A percentile compares a stretch with the other conserved stretches of the same genome.
phyloP scores from a whole-genome alignment of 2,797 vertebrate genomes.

The Smutsia gigantea region DNA sequence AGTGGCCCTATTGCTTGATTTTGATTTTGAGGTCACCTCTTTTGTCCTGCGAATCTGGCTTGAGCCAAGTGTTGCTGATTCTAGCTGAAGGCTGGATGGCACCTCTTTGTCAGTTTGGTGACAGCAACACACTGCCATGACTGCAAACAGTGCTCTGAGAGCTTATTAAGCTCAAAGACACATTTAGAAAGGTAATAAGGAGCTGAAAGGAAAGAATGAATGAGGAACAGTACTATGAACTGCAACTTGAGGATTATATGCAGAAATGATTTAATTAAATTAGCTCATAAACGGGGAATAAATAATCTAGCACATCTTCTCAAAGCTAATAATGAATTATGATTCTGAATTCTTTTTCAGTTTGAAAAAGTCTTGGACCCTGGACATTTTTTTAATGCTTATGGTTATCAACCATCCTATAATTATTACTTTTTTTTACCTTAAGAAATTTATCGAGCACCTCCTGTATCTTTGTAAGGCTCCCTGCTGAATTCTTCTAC shows the following conservation, averaged over 20 bases:
- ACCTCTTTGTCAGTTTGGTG: not conserved
- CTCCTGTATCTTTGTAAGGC: not conserved
- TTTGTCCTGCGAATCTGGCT: slow-evolving; percentile 28
- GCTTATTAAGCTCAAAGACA: not conserved
- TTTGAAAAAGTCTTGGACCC: not conserved
- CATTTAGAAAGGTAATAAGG: not conserved
- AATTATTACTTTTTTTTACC: not conserved
- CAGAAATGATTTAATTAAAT: not conserved
- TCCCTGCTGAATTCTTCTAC: not conserved
- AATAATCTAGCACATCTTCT: not conserved
- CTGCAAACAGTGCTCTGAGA: not conserved
- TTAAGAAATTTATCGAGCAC: not conserved
- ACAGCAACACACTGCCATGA: not conserved
- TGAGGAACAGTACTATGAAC: not conserved
- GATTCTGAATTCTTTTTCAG: not conserved
- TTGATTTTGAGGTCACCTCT: slow-evolving; percentile 19
- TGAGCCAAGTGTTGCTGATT: not conserved
- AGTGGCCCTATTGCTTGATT: not conserved
- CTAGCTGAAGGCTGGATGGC: not conserved
- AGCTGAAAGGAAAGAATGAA: not conserved
- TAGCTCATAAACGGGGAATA: not conserved
- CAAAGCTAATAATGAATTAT: not conserved
- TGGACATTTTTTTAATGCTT: not conserved
- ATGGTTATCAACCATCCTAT: not conserved
- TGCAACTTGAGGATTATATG: not conserved